phyloP scores from a whole-genome alignment of 2,888 invertebrate genomes.

The Tanypteryx hageni region DNA sequence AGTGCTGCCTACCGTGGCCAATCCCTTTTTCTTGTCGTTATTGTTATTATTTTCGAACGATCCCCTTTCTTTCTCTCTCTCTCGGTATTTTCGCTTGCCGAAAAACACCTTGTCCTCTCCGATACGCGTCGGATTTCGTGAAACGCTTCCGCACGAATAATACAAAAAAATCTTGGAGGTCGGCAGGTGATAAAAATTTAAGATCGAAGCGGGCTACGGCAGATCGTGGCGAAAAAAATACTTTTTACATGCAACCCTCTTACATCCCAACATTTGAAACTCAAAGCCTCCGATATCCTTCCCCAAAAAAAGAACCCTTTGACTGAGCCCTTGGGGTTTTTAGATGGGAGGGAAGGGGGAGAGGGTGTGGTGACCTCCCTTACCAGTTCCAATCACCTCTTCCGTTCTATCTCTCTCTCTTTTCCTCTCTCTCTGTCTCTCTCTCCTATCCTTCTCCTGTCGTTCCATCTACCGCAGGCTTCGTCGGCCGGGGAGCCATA shows the following conservation, averaged over 20 bases:
- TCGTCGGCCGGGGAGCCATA: conserved; percentile 18
- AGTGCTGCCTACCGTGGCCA: no score
- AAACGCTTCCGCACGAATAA: not conserved
- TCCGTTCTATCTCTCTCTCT: not conserved
- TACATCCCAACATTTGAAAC: conserved; percentile 24
- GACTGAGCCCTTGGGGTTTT: conserved; percentile 22
- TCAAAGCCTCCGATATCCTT: conserved; percentile 12
- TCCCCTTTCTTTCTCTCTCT: no score
- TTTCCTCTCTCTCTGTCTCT: no score
- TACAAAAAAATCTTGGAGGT: not conserved
- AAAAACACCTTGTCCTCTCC: no score
- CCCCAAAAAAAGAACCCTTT: not conserved
- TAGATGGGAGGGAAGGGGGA: not conserved
- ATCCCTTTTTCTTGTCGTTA: no score
- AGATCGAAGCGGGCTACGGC: not conserved
- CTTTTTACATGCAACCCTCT: conserved; percentile 6
- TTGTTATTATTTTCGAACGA: no score
- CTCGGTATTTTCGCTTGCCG: no score
- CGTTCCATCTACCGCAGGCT: not conserved
- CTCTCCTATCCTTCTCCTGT: not conserved
- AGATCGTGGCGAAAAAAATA: conserved; percentile 3
- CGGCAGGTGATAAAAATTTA: not conserved
- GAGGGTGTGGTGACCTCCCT: conserved; percentile 18
- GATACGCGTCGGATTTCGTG: not conserved
- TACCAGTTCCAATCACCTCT: not conserved